Evolutionary conservation across 2,113 vertebrate species (phyloP), one percentile per base, ranked within the genome.

Genomic region (Glaucidium brasilianum): DNA sequence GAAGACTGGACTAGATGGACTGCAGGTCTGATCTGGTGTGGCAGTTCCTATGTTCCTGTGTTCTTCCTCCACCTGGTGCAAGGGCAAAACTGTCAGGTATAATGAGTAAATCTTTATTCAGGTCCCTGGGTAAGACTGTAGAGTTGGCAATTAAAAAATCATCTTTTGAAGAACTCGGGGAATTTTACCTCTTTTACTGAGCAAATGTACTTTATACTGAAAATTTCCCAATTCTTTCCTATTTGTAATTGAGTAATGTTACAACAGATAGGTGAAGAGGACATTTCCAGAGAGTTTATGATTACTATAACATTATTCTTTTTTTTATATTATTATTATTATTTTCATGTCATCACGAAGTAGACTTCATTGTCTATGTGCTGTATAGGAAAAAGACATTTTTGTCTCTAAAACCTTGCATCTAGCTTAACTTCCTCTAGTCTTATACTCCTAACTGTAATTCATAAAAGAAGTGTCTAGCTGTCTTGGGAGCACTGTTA

Each of bases 11-110:
- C 96, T 96, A 96, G 96, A 96, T 96, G 94, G 96, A 95, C 95
- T 96, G 90, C 90, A 95, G 93, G 90, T 95, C 90, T 96, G 96
- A 97, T 96, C 88, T 97, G 95, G 96, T 92, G 88, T 97, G 96
- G 96, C 96, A 97, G 88, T 96, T 97, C 92, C 90, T 94, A 86
- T 93, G 92, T 95, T 96, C 88, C 79, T 75, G 52, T 83, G 59
- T 96, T 96, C 68, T 90, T 96, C 64, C 53, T 96, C 92, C 96
- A 97, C 95, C 96, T 96, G 95, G 92, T 89, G 94, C 94, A 95
- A 94, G 95, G 94, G 90, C 82, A 95, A 95, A 96, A 86, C 96
- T 96, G 95, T 97, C 95, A 96, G 68, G 82, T 95, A 67, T 94
- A 94, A 97, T 95, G 94, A 95, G 32, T 64, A 91, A 94, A 94